A percentile compares a stretch with the other conserved stretches of the same genome.
Conservation (phyloP, 2,797 vertebrate genomes). For the Pangasius sanitwongsei region DNA sequence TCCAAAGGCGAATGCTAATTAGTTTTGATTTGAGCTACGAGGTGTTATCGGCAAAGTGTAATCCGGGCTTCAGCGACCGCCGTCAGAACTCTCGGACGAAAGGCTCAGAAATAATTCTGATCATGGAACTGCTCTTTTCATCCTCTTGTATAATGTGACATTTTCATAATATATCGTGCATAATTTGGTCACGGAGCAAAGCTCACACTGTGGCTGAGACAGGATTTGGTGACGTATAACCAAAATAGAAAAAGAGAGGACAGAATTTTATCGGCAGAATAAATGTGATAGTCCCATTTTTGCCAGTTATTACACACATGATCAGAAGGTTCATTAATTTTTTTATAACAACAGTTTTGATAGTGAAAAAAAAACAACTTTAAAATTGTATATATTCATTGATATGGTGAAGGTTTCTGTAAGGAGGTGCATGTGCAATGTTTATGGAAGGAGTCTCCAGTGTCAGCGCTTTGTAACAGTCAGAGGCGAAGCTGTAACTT, state of each 20-base stretch:
- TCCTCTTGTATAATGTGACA: conserved; percentile 37
- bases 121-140: conserved; percentile 30
- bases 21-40: not conserved
- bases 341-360: not conserved
- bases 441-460: not conserved
- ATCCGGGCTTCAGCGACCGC: not conserved
- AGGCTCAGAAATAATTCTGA: conserved; percentile 9
- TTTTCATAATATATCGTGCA: conserved; percentile 33
- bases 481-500: not conserved
- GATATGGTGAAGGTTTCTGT: not conserved
- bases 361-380: not conserved
- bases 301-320: not conserved
- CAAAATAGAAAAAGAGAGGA: not conserved
- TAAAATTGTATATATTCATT: not conserved
- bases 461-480: not conserved
- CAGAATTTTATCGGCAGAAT: not conserved
- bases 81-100: not conserved
- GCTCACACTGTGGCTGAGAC: not conserved
- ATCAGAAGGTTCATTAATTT: not conserved
- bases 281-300: not conserved
- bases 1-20: not conserved
- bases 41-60: not conserved
- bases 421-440: not conserved
- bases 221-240: not conserved
- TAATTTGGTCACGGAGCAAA: conserved; percentile 26